phyloP scores from a whole-genome alignment of 1,140 invertebrate genomes.

The Copidosoma floridanum region DNA sequence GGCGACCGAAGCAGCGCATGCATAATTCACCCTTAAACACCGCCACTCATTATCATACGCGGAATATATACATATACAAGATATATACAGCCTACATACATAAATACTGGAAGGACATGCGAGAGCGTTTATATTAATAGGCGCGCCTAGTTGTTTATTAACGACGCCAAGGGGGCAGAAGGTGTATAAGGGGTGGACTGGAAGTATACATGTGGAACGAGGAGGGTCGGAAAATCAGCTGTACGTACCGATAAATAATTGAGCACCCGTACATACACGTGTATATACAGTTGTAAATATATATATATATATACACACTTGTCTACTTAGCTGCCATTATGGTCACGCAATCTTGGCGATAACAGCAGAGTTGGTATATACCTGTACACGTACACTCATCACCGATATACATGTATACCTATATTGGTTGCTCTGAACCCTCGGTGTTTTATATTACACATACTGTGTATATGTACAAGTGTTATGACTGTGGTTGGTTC shows the following conservation, averaged over 20 bases:
- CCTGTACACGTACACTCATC: too few relatives aligned
- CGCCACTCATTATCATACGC: neutral
- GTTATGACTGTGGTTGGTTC: too few relatives aligned
- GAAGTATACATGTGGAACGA: too few relatives aligned
- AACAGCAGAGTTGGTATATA: too few relatives aligned
- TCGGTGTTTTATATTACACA: too few relatives aligned
- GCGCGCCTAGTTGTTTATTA: neutral
- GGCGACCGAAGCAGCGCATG: neutral
- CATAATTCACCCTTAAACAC: slow-evolving; percentile 18
- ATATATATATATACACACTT: slow-evolving; percentile 29
- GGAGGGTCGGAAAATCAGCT: slow-evolving; percentile 6
- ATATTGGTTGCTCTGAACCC: too few relatives aligned
- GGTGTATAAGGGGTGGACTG: too few relatives aligned
- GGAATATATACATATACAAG: neutral
- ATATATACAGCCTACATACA: too few relatives aligned
- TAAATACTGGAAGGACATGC: too few relatives aligned
- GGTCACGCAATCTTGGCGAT: slow-evolving; percentile 27
- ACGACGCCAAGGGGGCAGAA: too few relatives aligned
- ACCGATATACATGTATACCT: too few relatives aligned
- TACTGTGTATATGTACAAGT: too few relatives aligned
- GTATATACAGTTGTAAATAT: slow-evolving; percentile 34
- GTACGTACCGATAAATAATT: slow-evolving; percentile 33
- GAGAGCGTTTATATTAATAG: neutral
- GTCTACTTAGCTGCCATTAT: slow-evolving; percentile 21
- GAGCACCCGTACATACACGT: slow-evolving; percentile 30